Evolutionary conservation across 2,113 vertebrate species (phyloP).

Genomic region (Phrynocephalus versicolor): DNA sequence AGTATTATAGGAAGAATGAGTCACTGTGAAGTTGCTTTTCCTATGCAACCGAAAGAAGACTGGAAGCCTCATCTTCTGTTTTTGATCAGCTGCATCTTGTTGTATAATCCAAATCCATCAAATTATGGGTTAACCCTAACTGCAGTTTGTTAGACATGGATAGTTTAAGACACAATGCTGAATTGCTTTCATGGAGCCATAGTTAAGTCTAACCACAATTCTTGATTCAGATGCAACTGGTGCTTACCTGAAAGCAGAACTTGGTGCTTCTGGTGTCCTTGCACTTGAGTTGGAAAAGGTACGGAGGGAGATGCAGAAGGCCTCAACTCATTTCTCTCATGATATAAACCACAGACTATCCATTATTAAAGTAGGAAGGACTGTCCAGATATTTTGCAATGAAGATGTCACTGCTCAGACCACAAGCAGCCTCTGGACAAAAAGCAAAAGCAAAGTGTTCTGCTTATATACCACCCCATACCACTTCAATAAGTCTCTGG

Average conservation of each 20-base stretch:
- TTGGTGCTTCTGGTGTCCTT: background rate
- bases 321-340: background rate
- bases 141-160: too few species aligned
- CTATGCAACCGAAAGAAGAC: background rate
- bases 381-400: too few species aligned
- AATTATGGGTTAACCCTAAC: background rate
- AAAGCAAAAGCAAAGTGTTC: too few species aligned
- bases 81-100: background rate
- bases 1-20: background rate
- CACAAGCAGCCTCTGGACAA: too few species aligned
- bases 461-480: too few species aligned
- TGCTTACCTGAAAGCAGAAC: background rate
- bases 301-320: background rate
- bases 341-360: too few species aligned
- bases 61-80: background rate
- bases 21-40: background rate
- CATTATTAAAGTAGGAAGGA: too few species aligned
- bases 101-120: background rate
- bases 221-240: background rate
- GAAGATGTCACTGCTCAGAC: too few species aligned
- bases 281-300: background rate
- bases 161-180: too few species aligned
- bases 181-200: too few species aligned
- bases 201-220: background rate
- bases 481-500: too few species aligned